phyloP scores from a whole-genome alignment of 2,113 vertebrate species.

The Melanerpes aurifrons region DNA sequence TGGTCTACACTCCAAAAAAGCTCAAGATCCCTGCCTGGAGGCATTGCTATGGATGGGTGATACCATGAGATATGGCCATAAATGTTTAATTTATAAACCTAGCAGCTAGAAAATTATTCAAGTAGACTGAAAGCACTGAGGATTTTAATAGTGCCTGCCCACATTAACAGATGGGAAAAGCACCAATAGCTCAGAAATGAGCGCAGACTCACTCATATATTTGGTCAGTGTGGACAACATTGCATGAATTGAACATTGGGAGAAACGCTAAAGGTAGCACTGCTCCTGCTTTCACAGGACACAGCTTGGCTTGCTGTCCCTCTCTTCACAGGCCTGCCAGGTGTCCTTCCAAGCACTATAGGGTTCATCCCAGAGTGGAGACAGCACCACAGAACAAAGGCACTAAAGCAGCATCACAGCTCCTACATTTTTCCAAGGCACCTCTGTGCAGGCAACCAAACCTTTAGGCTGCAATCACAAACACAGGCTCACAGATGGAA shows the following conservation, averaged over 20 bases:
- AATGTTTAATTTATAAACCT: slow-evolving; percentile 54
- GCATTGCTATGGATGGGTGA: slow-evolving; percentile 27
- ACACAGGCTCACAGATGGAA: fast-evolving
- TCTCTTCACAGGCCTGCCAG: background rate
- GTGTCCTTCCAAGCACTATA: background rate
- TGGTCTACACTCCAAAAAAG: slow-evolving; percentile 7
- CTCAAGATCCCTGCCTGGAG: slow-evolving; percentile 1
- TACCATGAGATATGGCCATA: background rate
- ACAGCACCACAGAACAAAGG: background rate
- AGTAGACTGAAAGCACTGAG: slow-evolving; percentile 28
- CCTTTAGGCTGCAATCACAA: background rate
- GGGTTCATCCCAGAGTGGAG: background rate
- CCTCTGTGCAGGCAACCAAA: background rate
- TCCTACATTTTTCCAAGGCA: background rate
- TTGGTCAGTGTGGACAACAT: background rate
- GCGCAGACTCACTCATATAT: background rate
- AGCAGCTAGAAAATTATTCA: slow-evolving; percentile 60
- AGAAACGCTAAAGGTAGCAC: background rate
- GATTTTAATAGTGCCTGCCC: slow-evolving; percentile 57
- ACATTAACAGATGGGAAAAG: slow-evolving; percentile 41
- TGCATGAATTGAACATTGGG: background rate
- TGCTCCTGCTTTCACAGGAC: background rate
- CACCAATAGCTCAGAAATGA: background rate
- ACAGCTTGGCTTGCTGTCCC: background rate
- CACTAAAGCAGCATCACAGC: background rate